These are phyloP conservation scores for Hirundichthys speculiger DNA, from an alignment of 2,113 vertebrate genomes.

Conservation along the genomic window DNA sequence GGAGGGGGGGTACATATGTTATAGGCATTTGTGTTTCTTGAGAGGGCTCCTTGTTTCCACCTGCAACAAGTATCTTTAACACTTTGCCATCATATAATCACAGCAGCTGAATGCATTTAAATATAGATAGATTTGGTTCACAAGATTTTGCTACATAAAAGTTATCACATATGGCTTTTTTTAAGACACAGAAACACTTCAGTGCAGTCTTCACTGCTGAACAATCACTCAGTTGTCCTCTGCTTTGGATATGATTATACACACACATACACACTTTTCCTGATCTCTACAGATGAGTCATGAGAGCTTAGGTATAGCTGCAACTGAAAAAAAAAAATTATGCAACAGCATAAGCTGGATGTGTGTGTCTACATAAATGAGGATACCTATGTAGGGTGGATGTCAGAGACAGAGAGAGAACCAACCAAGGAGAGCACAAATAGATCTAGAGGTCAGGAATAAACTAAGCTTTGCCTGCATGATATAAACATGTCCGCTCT, in stretches of 20 bases:
- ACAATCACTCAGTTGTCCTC: conserved; percentile 36
- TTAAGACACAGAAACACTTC: conserved; percentile 40
- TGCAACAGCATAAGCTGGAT: conserved; percentile 31
- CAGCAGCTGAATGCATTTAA: conserved; percentile 29
- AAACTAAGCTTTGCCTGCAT: conserved; percentile 30
- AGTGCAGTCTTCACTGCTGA: conserved; percentile 14
- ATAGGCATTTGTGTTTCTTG: not conserved
- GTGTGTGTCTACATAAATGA: conserved; percentile 12
- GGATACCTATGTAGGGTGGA: not conserved
- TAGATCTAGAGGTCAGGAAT: conserved; percentile 42
- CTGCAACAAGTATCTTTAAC: conserved; percentile 25
- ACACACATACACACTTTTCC: conserved; percentile 11
- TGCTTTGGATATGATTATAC: conserved; percentile 33
- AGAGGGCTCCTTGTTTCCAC: conserved; percentile 16
- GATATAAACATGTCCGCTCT: conserved; percentile 26
- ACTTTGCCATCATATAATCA: conserved; percentile 12
- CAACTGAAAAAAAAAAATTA: no score
- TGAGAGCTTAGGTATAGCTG: conserved; percentile 46
- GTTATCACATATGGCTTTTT: no score
- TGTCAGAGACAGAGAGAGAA: conserved; percentile 23
- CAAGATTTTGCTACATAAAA: no score
- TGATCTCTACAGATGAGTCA: conserved; percentile 48
- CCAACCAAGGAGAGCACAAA: conserved; percentile 39
- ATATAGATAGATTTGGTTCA: conserved; percentile 10
- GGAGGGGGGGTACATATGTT: conserved; percentile 6